Conservation (phyloP, 2,888 invertebrate genomes). For the Archaeoteleia sp. region DNA sequence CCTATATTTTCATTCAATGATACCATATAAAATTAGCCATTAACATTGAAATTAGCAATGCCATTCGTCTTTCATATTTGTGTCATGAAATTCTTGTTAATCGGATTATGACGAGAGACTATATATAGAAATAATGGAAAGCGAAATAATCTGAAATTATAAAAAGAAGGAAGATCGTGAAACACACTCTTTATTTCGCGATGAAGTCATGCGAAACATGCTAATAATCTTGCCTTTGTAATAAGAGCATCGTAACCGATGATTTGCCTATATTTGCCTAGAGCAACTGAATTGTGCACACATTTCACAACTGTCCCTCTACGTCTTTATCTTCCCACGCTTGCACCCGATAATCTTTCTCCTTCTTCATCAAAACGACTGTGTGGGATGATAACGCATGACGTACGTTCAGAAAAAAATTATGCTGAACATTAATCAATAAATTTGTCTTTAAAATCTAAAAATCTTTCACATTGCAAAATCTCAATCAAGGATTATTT, state of each 20-base stretch:
- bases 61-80: too few relatives aligned
- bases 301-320: slow-evolving; percentile 22
- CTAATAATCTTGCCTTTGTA: slow-evolving; percentile 9
- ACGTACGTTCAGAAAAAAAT: slow-evolving; percentile 14
- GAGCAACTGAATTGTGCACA: slow-evolving; percentile 21
- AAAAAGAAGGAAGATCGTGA: background rate
- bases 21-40: too few relatives aligned
- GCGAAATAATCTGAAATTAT: background rate
- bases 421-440: slow-evolving; percentile 13
- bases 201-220: background rate
- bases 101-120: too few relatives aligned
- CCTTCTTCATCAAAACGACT: slow-evolving; percentile 23
- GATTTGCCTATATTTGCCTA: slow-evolving; percentile 41
- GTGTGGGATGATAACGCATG: slow-evolving; percentile 30
- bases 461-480: too few relatives aligned
- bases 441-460: too few relatives aligned
- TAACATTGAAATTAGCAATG: too few relatives aligned
- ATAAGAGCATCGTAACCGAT: slow-evolving; percentile 28
- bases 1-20: too few relatives aligned
- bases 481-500: too few relatives aligned
- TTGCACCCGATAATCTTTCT: slow-evolving; percentile 33
- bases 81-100: too few relatives aligned
- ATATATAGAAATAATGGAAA: background rate
- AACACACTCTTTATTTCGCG: too few relatives aligned
- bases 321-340: slow-evolving; percentile 37